Conservation (phyloP, 2,113 vertebrate species). For the Beaufortia kweichowensis region DNA sequence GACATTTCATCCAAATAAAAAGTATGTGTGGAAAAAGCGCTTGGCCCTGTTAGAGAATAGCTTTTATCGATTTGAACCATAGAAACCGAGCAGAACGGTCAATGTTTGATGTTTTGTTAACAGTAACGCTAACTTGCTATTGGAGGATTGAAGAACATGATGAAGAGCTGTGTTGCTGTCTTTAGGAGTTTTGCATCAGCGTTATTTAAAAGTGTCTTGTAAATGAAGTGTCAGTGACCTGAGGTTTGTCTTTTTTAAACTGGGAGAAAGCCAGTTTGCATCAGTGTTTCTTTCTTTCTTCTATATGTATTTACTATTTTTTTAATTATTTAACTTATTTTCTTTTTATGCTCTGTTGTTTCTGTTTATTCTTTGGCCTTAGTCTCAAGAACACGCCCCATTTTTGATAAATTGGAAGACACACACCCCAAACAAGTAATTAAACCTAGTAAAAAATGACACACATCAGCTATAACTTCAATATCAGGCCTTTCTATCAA, state of each 20-base stretch:
- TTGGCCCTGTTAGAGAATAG: slow-evolving; percentile 65
- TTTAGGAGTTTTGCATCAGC: slow-evolving; percentile 20
- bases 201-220: slow-evolving; percentile 16
- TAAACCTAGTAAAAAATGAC: not conserved
- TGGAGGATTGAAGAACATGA: slow-evolving; percentile 60
- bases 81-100: slow-evolving; percentile 61
- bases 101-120: slow-evolving; percentile 70
- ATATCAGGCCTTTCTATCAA: slow-evolving; percentile 30
- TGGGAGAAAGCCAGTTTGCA: too few relatives aligned
- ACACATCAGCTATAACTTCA: not conserved
- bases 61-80: slow-evolving; percentile 75
- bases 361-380: too few relatives aligned
- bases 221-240: not conserved
- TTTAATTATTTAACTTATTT: too few relatives aligned
- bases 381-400: too few relatives aligned
- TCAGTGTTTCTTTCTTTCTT: too few relatives aligned
- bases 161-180: slow-evolving; percentile 65
- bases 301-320: too few relatives aligned
- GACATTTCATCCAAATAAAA: slow-evolving; percentile 75
- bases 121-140: slow-evolving; percentile 66
- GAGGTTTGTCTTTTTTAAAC: not conserved
- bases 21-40: slow-evolving; percentile 57
- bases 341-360: too few relatives aligned
- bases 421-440: too few relatives aligned
- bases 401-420: too few relatives aligned